A percentile compares a stretch with the other conserved stretches of the same genome.
Evolutionary conservation across 2,797 vertebrate species (phyloP).

Genomic region (Siniperca obscura): DNA sequence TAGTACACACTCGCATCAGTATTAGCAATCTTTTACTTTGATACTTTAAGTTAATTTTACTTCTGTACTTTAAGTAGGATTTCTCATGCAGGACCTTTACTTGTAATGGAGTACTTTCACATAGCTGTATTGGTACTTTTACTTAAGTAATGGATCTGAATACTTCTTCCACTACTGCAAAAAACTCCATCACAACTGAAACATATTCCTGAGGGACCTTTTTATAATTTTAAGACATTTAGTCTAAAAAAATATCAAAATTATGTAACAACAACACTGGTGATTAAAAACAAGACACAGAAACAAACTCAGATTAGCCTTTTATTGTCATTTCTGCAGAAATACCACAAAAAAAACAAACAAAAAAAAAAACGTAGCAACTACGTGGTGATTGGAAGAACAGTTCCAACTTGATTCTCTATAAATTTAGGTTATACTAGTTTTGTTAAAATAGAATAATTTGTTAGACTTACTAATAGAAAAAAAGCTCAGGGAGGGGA

Average conservation of each 20-base stretch:
- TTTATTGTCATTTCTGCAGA: constrained; percentile 66
- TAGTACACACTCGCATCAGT: background rate
- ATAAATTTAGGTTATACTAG: constrained; percentile 58
- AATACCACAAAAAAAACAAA: constrained; percentile 43
- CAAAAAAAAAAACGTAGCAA: constrained; percentile 23
- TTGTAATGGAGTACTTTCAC: background rate
- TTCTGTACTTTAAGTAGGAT: background rate
- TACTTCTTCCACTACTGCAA: background rate
- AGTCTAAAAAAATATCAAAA: background rate
- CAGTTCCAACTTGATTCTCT: constrained; percentile 39
- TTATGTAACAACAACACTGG: background rate
- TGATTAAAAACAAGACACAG: constrained; percentile 15
- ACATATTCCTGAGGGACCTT: background rate
- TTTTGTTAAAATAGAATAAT: constrained; percentile 67
- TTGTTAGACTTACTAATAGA: constrained; percentile 62
- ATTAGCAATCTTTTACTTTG: background rate
- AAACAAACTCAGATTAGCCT: constrained; percentile 34
- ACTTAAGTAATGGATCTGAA: background rate
- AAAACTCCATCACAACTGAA: background rate
- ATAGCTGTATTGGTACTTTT: background rate
- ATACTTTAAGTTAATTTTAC: background rate
- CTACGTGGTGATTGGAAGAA: constrained; percentile 42
- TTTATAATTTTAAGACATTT: background rate
- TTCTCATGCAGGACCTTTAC: background rate
- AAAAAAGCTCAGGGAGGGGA: constrained; percentile 62